Conservation (phyloP, 1,140 invertebrate genomes). For the Paraescarpia echinospica region DNA sequence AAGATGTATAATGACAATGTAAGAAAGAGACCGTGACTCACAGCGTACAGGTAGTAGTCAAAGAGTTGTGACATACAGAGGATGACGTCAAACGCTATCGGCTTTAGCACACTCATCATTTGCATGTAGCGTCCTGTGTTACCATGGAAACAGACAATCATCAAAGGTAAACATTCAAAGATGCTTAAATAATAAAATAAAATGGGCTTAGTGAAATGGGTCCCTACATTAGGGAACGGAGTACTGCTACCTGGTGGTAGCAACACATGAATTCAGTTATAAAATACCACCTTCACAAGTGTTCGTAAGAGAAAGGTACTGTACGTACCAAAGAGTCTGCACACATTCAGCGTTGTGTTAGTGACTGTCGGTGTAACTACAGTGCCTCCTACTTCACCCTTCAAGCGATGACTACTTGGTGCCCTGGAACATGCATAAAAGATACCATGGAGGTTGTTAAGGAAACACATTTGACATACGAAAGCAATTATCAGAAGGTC, state of each 20-base stretch:
- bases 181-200: no score
- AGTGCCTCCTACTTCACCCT: no score
- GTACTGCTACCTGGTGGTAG: no score
- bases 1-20: not conserved
- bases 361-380: conserved; percentile 68
- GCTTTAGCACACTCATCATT: conserved; percentile 87
- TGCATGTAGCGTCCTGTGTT: conserved; percentile 70
- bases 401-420: conserved; percentile 18
- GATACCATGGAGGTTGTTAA: no score
- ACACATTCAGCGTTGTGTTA: conserved; percentile 89
- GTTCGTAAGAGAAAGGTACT: not conserved
- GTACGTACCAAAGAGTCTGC: conserved; percentile 80
- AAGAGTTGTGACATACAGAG: conserved; percentile 89
- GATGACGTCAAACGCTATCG: conserved; percentile 89
- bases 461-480: no score
- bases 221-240: no score
- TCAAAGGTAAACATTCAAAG: no score
- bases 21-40: conserved; percentile 39
- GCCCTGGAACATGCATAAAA: conserved; percentile 25
- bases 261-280: not conserved
- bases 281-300: not conserved
- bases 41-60: conserved; percentile 91
- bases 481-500: no score
- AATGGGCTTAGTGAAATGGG: no score
- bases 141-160: not conserved